phyloP scores from a whole-genome alignment of 2,888 invertebrate genomes.

The Leptura quadrifasciata region DNA sequence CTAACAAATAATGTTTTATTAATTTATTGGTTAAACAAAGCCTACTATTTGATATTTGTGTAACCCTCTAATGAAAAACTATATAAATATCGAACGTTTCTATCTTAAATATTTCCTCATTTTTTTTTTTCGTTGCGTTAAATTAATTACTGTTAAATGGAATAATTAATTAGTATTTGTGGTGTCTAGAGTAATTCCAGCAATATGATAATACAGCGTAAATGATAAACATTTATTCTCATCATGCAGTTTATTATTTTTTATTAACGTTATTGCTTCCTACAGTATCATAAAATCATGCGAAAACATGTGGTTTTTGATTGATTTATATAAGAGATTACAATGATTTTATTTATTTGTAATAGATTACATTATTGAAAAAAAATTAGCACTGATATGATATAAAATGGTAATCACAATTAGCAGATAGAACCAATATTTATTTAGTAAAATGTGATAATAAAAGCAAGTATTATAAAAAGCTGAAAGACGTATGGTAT shows the following conservation, averaged over 20 bases:
- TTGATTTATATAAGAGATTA: background rate
- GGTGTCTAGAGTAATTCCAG: background rate
- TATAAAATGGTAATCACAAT: slow-evolving; percentile 1
- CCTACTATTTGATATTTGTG: slow-evolving; percentile 2
- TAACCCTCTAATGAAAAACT: background rate
- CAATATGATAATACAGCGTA: background rate
- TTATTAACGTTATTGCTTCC: background rate
- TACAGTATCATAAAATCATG: background rate
- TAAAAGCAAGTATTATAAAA: background rate
- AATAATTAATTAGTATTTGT: background rate
- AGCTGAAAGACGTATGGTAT: no score
- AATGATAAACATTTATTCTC: background rate
- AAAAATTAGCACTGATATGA: slow-evolving; percentile 4
- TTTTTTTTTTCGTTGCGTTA: no score
- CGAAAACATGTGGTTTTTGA: slow-evolving; percentile 5
- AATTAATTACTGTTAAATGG: background rate
- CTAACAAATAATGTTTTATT: background rate
- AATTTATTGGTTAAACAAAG: background rate
- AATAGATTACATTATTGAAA: background rate
- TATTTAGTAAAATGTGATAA: background rate
- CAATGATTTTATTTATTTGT: slow-evolving; percentile 1
- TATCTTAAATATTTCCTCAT: no score
- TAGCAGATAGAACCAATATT: background rate
- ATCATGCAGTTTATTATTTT: background rate
- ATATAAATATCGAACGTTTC: background rate